Evolutionary conservation across 2,113 vertebrate species (phyloP), one percentile per base, ranked within the genome.

Genomic region (Mesembrinibis cayennensis): DNA sequence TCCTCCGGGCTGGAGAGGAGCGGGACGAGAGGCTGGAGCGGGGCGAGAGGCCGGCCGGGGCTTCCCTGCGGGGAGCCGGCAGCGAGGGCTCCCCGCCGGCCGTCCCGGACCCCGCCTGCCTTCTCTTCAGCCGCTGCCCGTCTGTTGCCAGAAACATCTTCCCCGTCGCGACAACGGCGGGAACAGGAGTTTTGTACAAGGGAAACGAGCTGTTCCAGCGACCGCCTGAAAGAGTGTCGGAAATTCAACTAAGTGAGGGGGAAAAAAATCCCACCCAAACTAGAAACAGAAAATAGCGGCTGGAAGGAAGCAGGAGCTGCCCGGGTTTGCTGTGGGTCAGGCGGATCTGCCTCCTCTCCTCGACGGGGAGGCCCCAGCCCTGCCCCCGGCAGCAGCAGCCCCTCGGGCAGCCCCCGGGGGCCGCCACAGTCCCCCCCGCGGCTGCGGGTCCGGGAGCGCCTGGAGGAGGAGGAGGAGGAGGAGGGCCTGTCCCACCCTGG

Each of bases 211-310:
- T 53, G 27, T 78, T 66, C 30, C 56, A 52, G 47, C 1, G 11
- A 26, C 20, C 6, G 5, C 22, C 23, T 55, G 9, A 23, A 38
- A 29, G 21, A 29, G 8, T 1, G 29, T 29, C 16, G 32, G 38
- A 25, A 80, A 42, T 67, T 38, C 30, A 55, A 0, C 11, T 22
- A 5, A 38, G 11, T 0, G 16, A 34, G 34, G 36, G 2, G 0
- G 10, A 53, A 11, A 56, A 47, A 58, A 47, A 38, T 6, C 23
- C 3, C 45, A 7, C 23, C 30, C 16, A 9, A 62, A 10, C 8
- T 22, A 36, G 38, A 66, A 66, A 38, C 10, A 10, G 32, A 50
- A 70, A 53, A 49, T 2, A 26, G 3, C 1, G 1, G 3, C 2
- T 7, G 30, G n/a, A 45, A 55, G 32, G 61, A 42, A 58, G 22